Conservation (phyloP, 1,140 invertebrate species). For the Orius insidiosus region DNA sequence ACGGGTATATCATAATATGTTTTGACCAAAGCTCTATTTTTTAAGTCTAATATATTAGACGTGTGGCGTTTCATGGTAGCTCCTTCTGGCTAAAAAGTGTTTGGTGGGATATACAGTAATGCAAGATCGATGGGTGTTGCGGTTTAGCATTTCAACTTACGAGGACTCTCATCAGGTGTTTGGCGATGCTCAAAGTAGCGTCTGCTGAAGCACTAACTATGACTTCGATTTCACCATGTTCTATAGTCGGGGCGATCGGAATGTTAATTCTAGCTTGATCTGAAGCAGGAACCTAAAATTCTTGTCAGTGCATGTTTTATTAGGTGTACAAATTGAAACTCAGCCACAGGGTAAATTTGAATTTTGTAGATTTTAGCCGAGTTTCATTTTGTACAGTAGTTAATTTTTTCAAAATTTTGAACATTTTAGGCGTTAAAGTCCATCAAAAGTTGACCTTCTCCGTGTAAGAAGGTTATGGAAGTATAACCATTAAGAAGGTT, state of each 20-base stretch:
- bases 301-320: too few relatives aligned
- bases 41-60: slow-evolving; percentile 37
- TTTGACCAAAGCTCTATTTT: slow-evolving; percentile 33
- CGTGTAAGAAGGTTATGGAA: too few relatives aligned
- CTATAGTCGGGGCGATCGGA: slow-evolving; percentile 26
- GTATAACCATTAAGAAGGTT: too few relatives aligned
- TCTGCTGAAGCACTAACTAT: slow-evolving; percentile 33
- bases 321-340: too few relatives aligned
- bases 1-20: slow-evolving; percentile 38
- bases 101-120: too few relatives aligned
- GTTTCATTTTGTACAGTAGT: too few relatives aligned
- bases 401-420: too few relatives aligned
- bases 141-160: slow-evolving; percentile 20
- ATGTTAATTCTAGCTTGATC: slow-evolving; percentile 23
- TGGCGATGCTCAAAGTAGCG: slow-evolving; percentile 29
- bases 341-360: too few relatives aligned
- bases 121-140: background rate
- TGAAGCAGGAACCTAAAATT: slow-evolving; percentile 18
- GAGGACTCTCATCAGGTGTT: slow-evolving; percentile 28
- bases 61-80: slow-evolving; percentile 38
- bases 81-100: slow-evolving; percentile 33
- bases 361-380: too few relatives aligned
- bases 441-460: too few relatives aligned
- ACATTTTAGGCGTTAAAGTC: too few relatives aligned
- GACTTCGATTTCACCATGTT: slow-evolving; percentile 32